Conservation (phyloP, 1,140 invertebrate species). For the Zophobas morio region DNA sequence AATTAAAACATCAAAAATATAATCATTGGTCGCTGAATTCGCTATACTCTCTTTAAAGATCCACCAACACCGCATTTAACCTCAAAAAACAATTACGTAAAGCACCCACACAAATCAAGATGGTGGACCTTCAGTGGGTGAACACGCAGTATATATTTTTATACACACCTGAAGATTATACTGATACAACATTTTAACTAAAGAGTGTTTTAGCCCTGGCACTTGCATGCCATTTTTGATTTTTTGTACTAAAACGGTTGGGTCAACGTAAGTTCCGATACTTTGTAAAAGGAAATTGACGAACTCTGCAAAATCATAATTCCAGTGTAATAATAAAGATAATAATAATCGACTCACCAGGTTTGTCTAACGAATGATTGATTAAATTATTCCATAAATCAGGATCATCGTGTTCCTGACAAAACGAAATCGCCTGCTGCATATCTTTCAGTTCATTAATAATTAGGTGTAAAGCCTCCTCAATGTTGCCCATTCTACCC, state of each 20-base stretch:
- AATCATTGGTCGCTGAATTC: neutral
- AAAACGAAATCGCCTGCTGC: constrained; percentile 95
- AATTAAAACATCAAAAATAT: constrained; percentile 69
- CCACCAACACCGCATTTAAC: no score
- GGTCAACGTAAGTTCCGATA: constrained; percentile 93
- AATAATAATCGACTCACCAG: constrained; percentile 75
- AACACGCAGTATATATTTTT: neutral
- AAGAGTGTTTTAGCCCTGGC: constrained; percentile 89
- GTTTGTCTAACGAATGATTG: constrained; percentile 89
- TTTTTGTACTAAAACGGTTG: constrained; percentile 86
- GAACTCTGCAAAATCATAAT: constrained; percentile 72
- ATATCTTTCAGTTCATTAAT: constrained; percentile 89
- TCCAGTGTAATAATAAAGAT: constrained; percentile 61
- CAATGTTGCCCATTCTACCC: constrained; percentile 93
- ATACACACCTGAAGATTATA: constrained; percentile 87
- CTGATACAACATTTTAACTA: constrained; percentile 96
- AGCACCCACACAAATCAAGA: no score
- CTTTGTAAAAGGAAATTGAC: constrained; percentile 84
- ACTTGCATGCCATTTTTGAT: constrained; percentile 90
- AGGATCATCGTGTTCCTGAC: constrained; percentile 95
- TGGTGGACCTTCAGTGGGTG: constrained; percentile 11
- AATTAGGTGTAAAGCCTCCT: constrained; percentile 92
- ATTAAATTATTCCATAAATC: constrained; percentile 97
- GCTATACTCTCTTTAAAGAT: neutral
- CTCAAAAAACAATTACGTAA: no score